Base-by-base conservation (phyloP, 2,888 invertebrate genomes). In the Agrilus cyanescens region DNA sequence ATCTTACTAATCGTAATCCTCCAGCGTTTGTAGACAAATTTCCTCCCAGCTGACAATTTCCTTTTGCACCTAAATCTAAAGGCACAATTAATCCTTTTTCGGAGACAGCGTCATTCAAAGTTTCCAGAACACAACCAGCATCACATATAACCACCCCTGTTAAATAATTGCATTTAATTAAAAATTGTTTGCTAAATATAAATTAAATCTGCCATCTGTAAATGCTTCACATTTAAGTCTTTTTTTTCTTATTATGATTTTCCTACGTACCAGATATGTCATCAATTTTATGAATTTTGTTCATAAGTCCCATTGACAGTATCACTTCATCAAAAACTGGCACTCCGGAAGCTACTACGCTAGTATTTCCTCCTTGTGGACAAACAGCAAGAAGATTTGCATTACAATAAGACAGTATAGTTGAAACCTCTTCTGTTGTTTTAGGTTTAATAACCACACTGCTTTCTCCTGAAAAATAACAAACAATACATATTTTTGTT, bases 301-400 rank as follows among this genome's bases (percentile, higher is more conserved):
- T 89, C 80, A 98, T 83, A 5, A 85, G 73, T 43, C 78, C 75
- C 47, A 85, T 79, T 18, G 85, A 90, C 5, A 98, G 57, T 0
- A 98, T 78, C 42, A 97, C 80, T 72, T 98, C 97, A 68, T 98
- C 97, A 67, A 90, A 93, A 5, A 97, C 88, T 1, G 97, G 96
- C 4, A 93, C 88, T 34, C 89, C 85, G 0, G 95, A 96, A 4
- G 95, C 95, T 2, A 94, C 93, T 12, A 96, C 69, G 0, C 96
- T 89, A 0, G 94, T 95, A 63, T 94, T 93, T 12, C 94, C 94
- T 30, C 89, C 89, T 66, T 94, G 91, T 0, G 95, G 91, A 57
- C 91, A 91, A 10, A 98, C 83, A 1, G 97, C 95, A 41, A 98
- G 65, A 33, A 73, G 75, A 42, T 79, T 75, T 8, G 80, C 71